phyloP scores from a whole-genome alignment of 2,888 invertebrate species.

The Pyrrhosoma nymphula region DNA sequence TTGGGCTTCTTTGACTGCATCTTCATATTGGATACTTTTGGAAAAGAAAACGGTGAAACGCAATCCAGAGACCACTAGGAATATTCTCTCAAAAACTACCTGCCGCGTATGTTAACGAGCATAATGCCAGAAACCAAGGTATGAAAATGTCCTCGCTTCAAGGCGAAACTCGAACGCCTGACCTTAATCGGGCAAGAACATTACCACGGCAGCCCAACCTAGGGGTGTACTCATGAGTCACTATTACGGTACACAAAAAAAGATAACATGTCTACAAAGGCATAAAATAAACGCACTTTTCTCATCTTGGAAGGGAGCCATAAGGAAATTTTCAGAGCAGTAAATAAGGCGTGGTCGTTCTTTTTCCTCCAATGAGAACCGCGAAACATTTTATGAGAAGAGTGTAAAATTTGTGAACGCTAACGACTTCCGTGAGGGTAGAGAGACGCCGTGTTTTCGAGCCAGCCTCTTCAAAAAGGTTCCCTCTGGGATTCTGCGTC shows the following conservation, averaged over 20 bases:
- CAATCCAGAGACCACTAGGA: too few relatives aligned
- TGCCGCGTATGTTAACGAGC: too few relatives aligned
- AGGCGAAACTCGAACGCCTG: background rate
- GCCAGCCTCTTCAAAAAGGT: background rate
- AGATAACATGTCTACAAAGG: background rate
- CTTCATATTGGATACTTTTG: too few relatives aligned
- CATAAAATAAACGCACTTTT: background rate
- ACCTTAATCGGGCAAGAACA: background rate
- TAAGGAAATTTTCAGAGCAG: background rate
- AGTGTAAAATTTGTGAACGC: background rate
- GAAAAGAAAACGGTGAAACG: too few relatives aligned
- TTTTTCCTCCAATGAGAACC: background rate
- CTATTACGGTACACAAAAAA: background rate
- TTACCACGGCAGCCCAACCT: background rate
- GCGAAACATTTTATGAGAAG: background rate
- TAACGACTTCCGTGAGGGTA: background rate
- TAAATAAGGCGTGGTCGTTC: background rate
- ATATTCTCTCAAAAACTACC: too few relatives aligned
- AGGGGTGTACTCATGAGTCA: background rate
- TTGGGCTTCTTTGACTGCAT: too few relatives aligned
- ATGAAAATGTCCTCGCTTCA: background rate
- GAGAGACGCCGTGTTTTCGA: background rate
- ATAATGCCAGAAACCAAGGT: background rate
- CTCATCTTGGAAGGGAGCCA: background rate
- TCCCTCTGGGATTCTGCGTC: too few relatives aligned